Percentiles rank a stretch among this genome's conserved stretches.
phyloP scores from a whole-genome alignment of 2,888 invertebrate genomes.

The Cordilura impudica region DNA sequence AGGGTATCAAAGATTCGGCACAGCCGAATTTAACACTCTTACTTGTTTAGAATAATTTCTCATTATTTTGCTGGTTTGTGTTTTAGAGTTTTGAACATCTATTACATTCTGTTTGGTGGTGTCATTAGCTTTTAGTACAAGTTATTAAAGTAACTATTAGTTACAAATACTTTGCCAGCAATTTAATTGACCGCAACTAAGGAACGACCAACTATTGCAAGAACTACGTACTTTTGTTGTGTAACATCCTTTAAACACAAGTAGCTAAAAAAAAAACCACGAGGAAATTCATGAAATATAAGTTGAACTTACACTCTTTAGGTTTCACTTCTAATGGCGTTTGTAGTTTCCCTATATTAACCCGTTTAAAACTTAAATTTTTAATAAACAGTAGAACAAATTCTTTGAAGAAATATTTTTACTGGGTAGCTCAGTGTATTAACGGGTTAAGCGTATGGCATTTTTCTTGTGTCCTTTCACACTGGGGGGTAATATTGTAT shows the following conservation, averaged over 20 bases:
- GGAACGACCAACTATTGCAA: background rate
- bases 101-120: background rate
- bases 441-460: too few relatives aligned
- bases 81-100: background rate
- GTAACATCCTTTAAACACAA: background rate
- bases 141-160: background rate
- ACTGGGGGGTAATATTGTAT: slow-evolving; percentile 43
- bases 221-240: background rate
- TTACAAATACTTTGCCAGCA: background rate
- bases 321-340: background rate
- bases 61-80: background rate
- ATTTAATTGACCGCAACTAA: slow-evolving; percentile 22
- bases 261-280: background rate
- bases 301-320: background rate
- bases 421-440: too few relatives aligned
- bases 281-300: slow-evolving; percentile 8
- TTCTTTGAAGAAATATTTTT: too few relatives aligned
- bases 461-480: background rate
- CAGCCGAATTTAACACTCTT: too few relatives aligned
- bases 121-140: background rate
- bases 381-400: too few relatives aligned
- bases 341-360: background rate
- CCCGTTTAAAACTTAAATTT: too few relatives aligned
- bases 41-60: too few relatives aligned
- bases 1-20: too few relatives aligned